Evolutionary conservation across 2,113 vertebrate genomes (phyloP), one percentile per base, ranked within the genome.

Genomic region (Chamaetylas fuelleborni): DNA sequence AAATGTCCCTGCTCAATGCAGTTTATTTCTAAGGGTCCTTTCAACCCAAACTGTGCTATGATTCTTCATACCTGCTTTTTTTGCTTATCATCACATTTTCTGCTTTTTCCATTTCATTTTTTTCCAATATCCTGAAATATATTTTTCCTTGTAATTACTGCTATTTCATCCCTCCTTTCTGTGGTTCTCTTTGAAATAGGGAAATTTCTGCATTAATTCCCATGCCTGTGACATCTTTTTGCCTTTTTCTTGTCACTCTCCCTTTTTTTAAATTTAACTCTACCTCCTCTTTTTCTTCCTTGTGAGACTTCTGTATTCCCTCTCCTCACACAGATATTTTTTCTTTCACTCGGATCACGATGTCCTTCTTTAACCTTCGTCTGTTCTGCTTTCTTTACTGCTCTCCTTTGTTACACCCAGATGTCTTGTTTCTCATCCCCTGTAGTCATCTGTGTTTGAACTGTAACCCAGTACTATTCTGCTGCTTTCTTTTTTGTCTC

Each of bases 391-490:
- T 58, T 82, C 53, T 56, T 33, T 76, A 8, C 71, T 76, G 53
- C 69, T 80, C 76, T 92, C 36, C 19, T 79, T 69, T 54, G 45
- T 67, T 78, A 26, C 38, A 43, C 73, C 57, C 60, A 67, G 57
- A 51, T 78, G 77, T 50, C 60, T 81, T 86, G 29, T 79, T 74
- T 95, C 65, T 84, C 74, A 48, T 74, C 22, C 70, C 43, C 61
- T 40, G 28, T 42, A 56, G 66, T 90, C 43, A 72, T 57, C n/a
- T 0, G 0, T 0, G 0, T 91, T 89, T 82, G 81, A 91, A 57
- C 73, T 87, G 33, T 74, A 86, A 81, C 56, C 43, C 3, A 10
- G 34, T 43, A 26, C 31, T 78, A 16, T 64, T 90, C 48, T 54
- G 23, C 74, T 58, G 42, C 6, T 14, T 80, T 54, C 34, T 86